Percentiles rank a stretch among this genome's conserved stretches.
These are phyloP conservation scores for Microcebus lehilahytsara DNA, from an alignment of 2,113 vertebrate species.

Conservation along the genomic window DNA sequence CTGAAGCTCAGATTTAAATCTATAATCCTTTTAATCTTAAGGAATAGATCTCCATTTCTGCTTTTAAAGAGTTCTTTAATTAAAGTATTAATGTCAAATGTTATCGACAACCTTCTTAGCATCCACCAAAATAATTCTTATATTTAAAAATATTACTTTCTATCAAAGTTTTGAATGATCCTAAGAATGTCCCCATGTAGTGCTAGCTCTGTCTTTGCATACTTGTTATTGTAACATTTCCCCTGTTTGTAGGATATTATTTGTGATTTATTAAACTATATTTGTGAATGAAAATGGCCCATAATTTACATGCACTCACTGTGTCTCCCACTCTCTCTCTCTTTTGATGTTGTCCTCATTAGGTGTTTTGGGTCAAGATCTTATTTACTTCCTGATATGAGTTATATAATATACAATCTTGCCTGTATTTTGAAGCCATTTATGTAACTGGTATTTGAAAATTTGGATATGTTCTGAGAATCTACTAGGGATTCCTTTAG, in stretches of 20 bases:
- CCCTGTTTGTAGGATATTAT: not conserved
- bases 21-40: not conserved
- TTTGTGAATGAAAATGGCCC: not conserved
- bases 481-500: not conserved
- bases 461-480: not conserved
- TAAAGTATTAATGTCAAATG: not conserved
- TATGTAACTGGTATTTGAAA: not conserved
- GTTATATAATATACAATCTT: not conserved
- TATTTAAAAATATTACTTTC: constrained; percentile 31
- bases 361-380: not conserved
- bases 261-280: not conserved
- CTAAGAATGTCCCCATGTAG: not conserved
- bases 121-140: constrained; percentile 27
- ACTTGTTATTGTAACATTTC: not conserved
- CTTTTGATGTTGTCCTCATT: not conserved
- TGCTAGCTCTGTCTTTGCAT: not conserved
- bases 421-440: not conserved
- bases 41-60: not conserved
- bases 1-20: not conserved
- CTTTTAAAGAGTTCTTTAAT: constrained; percentile 11
- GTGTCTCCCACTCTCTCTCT: fast-evolving
- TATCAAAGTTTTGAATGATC: not conserved
- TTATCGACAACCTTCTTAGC: not conserved
- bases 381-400: not conserved
- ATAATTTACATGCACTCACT: not conserved